Conservation (phyloP, 2,888 invertebrate genomes). For the Andrena bucephala region DNA sequence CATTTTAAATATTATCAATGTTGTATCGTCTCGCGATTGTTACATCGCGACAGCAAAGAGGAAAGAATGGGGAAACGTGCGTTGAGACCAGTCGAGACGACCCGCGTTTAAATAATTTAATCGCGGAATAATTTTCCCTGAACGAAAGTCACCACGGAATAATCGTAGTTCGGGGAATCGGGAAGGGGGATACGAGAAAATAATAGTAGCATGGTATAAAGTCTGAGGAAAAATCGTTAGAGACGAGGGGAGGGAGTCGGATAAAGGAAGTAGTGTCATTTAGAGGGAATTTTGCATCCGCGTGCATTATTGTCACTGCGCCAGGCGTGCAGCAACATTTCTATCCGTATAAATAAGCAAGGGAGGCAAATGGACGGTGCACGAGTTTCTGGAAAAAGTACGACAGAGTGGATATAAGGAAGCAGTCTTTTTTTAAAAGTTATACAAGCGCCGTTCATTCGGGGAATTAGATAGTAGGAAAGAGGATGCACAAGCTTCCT, state of each 20-base stretch:
- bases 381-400: not conserved
- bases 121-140: not conserved
- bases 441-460: not conserved
- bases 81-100: not conserved
- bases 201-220: not conserved
- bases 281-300: not conserved
- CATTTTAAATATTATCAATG: too few species aligned
- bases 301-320: not conserved
- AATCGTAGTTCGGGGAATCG: not conserved
- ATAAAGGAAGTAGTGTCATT: not conserved
- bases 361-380: not conserved
- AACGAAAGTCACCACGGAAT: not conserved
- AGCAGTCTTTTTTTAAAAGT: too few species aligned
- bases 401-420: not conserved
- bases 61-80: not conserved
- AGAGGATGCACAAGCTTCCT: conserved; percentile 55
- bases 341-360: not conserved
- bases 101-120: not conserved
- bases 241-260: not conserved
- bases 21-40: not conserved
- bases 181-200: not conserved
- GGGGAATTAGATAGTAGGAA: not conserved
- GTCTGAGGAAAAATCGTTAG: conserved; percentile 6
- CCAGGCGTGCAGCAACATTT: not conserved
- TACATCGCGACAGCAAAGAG: not conserved